Evolutionary conservation across 2,888 invertebrate species (phyloP).

Genomic region (Celastrina argiolus): DNA sequence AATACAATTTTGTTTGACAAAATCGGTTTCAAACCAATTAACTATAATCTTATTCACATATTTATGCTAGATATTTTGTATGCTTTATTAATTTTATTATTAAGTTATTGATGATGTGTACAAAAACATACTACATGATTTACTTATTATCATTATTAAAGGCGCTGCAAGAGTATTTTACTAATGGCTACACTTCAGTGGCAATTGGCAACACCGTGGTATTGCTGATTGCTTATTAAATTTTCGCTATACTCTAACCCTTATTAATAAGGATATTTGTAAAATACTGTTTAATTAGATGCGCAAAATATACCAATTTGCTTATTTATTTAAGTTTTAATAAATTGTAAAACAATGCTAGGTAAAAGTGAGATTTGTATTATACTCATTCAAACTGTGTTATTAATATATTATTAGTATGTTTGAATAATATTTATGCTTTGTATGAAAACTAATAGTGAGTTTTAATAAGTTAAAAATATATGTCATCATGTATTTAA

Average conservation of each 20-base stretch:
- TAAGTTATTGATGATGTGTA: neutral
- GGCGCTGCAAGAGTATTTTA: neutral
- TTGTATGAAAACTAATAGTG: neutral
- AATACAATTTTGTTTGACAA: neutral
- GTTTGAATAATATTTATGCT: neutral
- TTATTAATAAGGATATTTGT: neutral
- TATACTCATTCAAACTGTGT: neutral
- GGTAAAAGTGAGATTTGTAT: neutral
- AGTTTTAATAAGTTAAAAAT: neutral
- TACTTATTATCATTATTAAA: neutral
- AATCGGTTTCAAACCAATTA: neutral
- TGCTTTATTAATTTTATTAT: neutral
- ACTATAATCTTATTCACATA: neutral
- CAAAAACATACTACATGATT: neutral
- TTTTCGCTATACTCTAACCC: neutral
- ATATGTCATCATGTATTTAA: neutral
- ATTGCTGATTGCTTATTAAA: neutral
- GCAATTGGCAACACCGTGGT: neutral
- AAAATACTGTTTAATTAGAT: neutral
- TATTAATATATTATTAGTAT: neutral
- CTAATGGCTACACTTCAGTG: neutral
- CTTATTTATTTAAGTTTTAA: neutral
- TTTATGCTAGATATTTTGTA: neutral
- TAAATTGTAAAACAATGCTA: neutral
- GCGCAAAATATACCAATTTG: neutral